Evolutionary conservation across 2,113 vertebrate genomes (phyloP).

Genomic region (Tachuris rubrigastra): DNA sequence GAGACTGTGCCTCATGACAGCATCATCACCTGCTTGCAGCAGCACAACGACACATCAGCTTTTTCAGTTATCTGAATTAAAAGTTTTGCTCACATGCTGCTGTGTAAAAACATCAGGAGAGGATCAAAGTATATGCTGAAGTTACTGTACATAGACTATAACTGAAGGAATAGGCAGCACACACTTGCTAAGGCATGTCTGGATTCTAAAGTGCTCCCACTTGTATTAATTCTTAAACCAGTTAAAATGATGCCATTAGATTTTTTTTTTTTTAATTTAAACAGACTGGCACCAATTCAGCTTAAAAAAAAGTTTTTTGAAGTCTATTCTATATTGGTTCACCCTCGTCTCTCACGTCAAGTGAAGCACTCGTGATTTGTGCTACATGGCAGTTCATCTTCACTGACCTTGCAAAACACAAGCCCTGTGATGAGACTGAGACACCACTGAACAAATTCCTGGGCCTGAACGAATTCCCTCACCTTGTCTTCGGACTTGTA

Average conservation of each 20-base stretch:
- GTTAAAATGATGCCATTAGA: neutral
- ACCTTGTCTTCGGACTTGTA: slow-evolving; percentile 99
- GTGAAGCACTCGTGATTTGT: neutral
- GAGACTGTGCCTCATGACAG: neutral
- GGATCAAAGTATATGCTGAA: neutral
- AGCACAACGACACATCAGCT: neutral
- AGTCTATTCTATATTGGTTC: neutral
- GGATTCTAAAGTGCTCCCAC: neutral
- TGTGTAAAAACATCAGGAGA: neutral
- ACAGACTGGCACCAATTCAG: neutral
- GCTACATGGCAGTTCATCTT: neutral
- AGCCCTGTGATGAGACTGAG: neutral
- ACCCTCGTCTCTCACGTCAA: neutral
- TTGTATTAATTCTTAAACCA: neutral
- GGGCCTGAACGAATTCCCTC: neutral
- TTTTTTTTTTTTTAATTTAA: neutral
- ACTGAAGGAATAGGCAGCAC: neutral
- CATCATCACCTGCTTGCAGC: neutral
- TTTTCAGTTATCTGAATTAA: neutral
- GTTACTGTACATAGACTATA: neutral
- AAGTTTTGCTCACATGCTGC: neutral
- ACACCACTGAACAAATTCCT: neutral
- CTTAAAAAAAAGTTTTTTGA: neutral
- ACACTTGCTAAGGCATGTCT: neutral
- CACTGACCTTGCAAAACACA: neutral